Base-by-base conservation (phyloP, 2,797 vertebrate genomes). In the Phrynocephalus guinanensis region DNA sequence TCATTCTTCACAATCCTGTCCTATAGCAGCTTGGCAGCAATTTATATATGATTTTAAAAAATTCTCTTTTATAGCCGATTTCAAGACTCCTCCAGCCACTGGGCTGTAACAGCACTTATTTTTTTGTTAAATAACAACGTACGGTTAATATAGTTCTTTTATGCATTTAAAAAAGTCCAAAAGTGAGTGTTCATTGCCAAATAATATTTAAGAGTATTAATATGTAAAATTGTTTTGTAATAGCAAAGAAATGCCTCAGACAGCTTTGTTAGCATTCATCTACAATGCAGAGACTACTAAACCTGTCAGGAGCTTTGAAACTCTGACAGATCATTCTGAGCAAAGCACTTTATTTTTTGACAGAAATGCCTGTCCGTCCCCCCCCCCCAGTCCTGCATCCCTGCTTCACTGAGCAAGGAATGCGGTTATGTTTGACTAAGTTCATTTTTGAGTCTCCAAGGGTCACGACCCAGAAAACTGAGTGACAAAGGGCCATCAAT, bases 401-500 rank as follows among this genome's bases (percentile, higher is more conserved):
- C 95, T 96, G 96, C 97, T 96, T 95, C 94, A 94, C 72, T 95
- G 95, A 95, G 90, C 91, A 93, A 91, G 85, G 95, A 93, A 83
- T 93, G 93, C 86, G 91, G 93, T 96, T 95, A 83, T 94, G 87
- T 97, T 96, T 95, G 91, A 56, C 89, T 95, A 93, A 93, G 94
- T 96, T 97, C 95, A 96, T 97, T 96, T 95, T 95, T 93, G 97
- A 96, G 95, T 95, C 96, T 97, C 91, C 87, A 89, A 88, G 82
- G 95, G 96, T 96, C 95, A 94, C 95, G 96, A 94, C 94, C 96
- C 91, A 56, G 92, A 95, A 90, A 95, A 91, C 92, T 92, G 95
- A 97, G 94, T 97, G 97, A 97, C 97, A 97, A 92, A 94, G 94
- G 95, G 92, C 95, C 94, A 96, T 98, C 97, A 96, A 96, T 98